Conservation (phyloP, 2,888 invertebrate species). For the Drosophila borborema region DNA sequence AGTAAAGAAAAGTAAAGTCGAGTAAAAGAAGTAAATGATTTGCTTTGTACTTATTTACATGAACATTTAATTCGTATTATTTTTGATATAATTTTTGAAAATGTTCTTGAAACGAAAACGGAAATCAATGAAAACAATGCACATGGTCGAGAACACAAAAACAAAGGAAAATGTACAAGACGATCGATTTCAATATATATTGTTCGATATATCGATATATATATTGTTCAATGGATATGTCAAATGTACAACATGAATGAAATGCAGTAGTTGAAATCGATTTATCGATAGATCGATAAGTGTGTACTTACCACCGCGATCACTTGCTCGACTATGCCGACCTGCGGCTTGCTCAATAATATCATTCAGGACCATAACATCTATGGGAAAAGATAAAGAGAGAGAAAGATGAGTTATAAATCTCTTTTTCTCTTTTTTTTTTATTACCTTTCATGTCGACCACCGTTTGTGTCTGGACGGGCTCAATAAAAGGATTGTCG, state of each 20-base stretch:
- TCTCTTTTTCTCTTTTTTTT: conserved; percentile 32
- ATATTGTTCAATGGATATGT: conserved; percentile 45
- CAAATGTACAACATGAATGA: conserved; percentile 62
- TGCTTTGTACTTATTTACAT: conserved; percentile 54
- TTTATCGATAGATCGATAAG: conserved; percentile 34
- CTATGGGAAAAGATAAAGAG: conserved; percentile 85
- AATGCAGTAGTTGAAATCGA: conserved; percentile 59
- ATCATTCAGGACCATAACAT: conserved; percentile 98
- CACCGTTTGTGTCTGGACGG: conserved; percentile 93
- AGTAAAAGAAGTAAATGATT: conserved; percentile 15
- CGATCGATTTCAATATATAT: conserved; percentile 56
- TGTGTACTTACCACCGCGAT: conserved; percentile 92
- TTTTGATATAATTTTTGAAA: conserved; percentile 8
- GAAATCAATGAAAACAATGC: conserved; percentile 52
- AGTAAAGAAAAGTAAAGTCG: conserved; percentile 12
- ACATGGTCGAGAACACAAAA: conserved; percentile 61
- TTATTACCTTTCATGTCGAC: conserved; percentile 95
- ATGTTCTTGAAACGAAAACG: conserved; percentile 33
- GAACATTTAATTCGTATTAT: conserved; percentile 17
- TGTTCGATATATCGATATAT: conserved; percentile 8
- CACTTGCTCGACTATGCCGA: conserved; percentile 93
- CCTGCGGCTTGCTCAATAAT: conserved; percentile 98
- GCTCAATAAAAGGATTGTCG: conserved; percentile 97
- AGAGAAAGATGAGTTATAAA: no score
- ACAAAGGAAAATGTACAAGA: conserved; percentile 53